Evolutionary conservation across 2,888 invertebrate species (phyloP).

Genomic region (Drosophila robusta): DNA sequence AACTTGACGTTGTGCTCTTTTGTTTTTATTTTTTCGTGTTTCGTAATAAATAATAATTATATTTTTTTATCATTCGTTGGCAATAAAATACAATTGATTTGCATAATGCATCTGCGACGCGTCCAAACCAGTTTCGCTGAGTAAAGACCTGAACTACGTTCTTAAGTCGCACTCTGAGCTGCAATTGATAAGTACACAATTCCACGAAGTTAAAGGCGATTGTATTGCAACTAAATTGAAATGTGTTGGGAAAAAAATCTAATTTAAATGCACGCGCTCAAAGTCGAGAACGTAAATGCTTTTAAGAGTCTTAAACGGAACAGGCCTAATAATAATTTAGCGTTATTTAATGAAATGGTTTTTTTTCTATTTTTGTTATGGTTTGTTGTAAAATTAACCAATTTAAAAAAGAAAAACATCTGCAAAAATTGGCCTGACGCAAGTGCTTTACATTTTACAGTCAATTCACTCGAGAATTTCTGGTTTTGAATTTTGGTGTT

Average conservation of each 20-base stretch:
- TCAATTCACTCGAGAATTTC: conserved; percentile 35
- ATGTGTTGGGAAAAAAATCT: not conserved
- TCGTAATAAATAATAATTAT: conserved; percentile 30
- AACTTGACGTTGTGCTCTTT: conserved; percentile 17
- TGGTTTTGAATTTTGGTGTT: conserved; percentile 59
- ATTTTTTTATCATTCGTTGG: conserved; percentile 32
- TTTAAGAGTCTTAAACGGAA: not conserved
- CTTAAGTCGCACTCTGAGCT: not conserved
- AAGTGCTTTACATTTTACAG: conserved; percentile 26
- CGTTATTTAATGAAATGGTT: conserved; percentile 16
- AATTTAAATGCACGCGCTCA: not conserved
- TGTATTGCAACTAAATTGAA: not conserved
- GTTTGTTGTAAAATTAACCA: not conserved
- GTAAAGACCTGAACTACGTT: conserved; percentile 7
- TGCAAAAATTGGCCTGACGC: conserved; percentile 38
- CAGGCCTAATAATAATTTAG: not conserved
- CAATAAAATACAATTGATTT: conserved; percentile 26
- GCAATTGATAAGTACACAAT: not conserved
- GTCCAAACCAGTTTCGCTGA: conserved; percentile 40
- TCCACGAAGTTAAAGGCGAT: not conserved
- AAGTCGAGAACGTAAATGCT: not conserved
- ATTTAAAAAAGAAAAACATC: conserved; percentile 27
- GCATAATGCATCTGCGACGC: conserved; percentile 24
- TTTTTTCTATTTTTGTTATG: conserved; percentile 2
- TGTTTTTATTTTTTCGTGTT: conserved; percentile 6